Percentiles rank a stretch among this genome's conserved stretches.
Conservation (phyloP, 2,113 vertebrate species). For the Brevimyrus niger region DNA sequence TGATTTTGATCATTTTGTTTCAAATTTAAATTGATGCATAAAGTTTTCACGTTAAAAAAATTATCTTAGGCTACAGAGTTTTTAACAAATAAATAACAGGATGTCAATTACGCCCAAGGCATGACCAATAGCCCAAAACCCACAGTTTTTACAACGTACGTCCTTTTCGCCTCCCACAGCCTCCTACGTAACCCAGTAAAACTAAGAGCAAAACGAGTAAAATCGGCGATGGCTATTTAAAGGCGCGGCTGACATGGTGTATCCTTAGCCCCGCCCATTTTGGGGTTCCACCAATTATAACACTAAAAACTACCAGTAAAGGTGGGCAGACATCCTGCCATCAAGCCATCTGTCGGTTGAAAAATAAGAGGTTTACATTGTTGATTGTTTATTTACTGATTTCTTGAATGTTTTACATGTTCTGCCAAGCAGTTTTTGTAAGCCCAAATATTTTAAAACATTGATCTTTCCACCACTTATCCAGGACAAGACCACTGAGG, state of each 20-base stretch:
- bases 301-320: not conserved
- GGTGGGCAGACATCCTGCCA: not conserved
- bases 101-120: not conserved
- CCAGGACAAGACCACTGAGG: not conserved
- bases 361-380: not conserved
- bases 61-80: not conserved
- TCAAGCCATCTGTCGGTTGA: not conserved
- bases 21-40: not conserved
- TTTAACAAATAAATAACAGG: not conserved
- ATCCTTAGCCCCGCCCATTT: not conserved
- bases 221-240: not conserved
- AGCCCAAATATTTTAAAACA: not conserved
- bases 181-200: not conserved
- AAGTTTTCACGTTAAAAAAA: not conserved
- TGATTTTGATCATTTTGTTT: not conserved
- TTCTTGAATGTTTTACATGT: not conserved
- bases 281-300: not conserved
- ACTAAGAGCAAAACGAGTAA: not conserved
- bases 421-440: not conserved
- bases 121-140: not conserved
- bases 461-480: not conserved
- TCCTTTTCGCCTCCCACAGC: not conserved
- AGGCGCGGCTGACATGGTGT: not conserved
- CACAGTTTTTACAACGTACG: not conserved
- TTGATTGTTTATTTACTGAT: not conserved